Base-by-base conservation (phyloP, 2,888 invertebrate genomes). In the Atethmia centrago region DNA sequence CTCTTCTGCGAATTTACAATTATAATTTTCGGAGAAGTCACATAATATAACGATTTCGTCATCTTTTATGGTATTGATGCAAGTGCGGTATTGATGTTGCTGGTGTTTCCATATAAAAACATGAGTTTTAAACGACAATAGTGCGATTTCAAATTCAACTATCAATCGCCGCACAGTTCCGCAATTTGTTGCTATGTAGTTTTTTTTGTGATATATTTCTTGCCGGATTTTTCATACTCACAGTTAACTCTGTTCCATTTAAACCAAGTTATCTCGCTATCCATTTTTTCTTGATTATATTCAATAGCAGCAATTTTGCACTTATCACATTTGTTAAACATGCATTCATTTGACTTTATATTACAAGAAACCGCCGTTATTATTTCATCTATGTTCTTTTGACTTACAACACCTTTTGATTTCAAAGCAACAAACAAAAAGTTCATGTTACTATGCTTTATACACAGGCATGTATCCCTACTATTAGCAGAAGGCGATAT, bases 391-490 rank as follows among this genome's bases (percentile, higher is more conserved):
- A 67, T 68, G 71, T 61, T 74, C 55, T 68, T 77, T 42, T 80
- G 56, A 51, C 59, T 31, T 45, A 77, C 66, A 45, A 77, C 68
- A 64, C 69, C 69, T 72, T 71, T 71, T 25, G 61, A 55, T 69
- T 77, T 77, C 53, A 62, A 58, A 71, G 69, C 71, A 78, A 51
- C 45, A 71, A 79, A 79, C 51, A 71, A 40, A 53, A 72, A 65
- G 40, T 80, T 61, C n/a, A 74, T 69, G 65, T 74, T 74, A 64
- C 64, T 71, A 68, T 77, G 75, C 45, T 75, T 81, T 51, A 74
- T 73, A 63, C 75, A 81, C 71, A 83, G 40, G 58, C 83, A 81
- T 61, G 83, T 79, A 36, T 82, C 68, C 65, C 81, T 73, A 40
- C 40, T 49, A 40, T 64, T 59, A 16, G 51, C 51, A 51, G 42